These are phyloP conservation scores for Emydocephalus ijimae DNA, from an alignment of 2,113 vertebrate species.

Conservation along the genomic window DNA sequence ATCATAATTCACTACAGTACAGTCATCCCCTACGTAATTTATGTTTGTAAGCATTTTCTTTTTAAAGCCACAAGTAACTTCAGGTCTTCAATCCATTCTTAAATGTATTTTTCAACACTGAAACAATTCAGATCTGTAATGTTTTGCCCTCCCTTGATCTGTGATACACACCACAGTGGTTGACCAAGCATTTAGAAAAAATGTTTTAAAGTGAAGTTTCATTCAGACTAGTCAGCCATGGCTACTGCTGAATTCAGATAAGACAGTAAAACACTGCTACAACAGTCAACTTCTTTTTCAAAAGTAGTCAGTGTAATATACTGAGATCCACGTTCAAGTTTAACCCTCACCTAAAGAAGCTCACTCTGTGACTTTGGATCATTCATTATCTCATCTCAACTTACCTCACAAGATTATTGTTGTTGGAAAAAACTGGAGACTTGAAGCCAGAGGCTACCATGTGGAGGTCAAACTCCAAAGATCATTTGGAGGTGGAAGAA, in stretches of 20 bases:
- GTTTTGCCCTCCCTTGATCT: background rate
- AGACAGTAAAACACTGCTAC: background rate
- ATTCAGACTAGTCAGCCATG: background rate
- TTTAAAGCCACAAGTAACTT: background rate
- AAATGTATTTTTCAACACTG: background rate
- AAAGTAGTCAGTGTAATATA: background rate
- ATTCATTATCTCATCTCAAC: background rate
- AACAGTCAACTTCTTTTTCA: background rate
- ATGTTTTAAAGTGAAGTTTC: background rate
- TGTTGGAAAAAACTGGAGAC: too few relatives aligned
- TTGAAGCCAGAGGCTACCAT: too few relatives aligned
- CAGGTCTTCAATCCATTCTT: background rate
- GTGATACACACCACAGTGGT: too few relatives aligned
- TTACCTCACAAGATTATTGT: background rate
- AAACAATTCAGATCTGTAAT: background rate
- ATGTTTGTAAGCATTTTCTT: background rate
- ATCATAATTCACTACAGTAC: background rate
- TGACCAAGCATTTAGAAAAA: background rate
- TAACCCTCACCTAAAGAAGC: background rate
- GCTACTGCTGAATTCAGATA: background rate
- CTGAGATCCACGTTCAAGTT: background rate
- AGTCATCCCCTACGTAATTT: background rate
- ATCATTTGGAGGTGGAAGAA: too few relatives aligned
- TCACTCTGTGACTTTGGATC: background rate
- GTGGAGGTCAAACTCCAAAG: too few relatives aligned